Percentiles rank a stretch among this genome's conserved stretches.
Evolutionary conservation across 1,140 invertebrate genomes (phyloP).

Genomic region (Bradysia coprophila): DNA sequence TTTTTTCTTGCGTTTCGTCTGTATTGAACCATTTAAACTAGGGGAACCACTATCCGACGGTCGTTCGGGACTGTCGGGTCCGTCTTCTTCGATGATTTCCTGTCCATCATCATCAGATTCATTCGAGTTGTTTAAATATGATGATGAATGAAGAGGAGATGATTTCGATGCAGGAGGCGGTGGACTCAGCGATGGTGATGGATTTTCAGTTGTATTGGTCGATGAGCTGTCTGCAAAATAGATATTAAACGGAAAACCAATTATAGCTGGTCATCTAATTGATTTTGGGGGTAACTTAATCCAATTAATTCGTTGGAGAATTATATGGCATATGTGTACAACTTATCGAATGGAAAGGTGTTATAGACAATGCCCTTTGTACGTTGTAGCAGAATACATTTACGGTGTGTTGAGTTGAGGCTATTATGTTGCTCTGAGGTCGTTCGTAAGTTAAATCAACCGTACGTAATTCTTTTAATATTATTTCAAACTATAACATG

Average conservation of each 20-base stretch:
- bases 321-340: no score
- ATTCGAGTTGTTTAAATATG: constrained; percentile 30
- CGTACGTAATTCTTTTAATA: no score
- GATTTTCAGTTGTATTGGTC: constrained; percentile 27
- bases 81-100: constrained; percentile 35
- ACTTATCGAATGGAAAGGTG: no score
- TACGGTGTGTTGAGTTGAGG: no score
- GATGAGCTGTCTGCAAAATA: constrained; percentile 44
- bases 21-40: constrained; percentile 23
- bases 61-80: constrained; percentile 29
- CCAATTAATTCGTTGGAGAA: no score
- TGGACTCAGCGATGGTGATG: constrained; percentile 15
- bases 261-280: constrained; percentile 3
- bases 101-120: constrained; percentile 41
- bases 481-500: no score
- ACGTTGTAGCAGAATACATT: no score
- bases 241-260: constrained; percentile 5
- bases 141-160: constrained; percentile 23
- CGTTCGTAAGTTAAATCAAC: no score
- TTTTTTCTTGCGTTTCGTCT: constrained; percentile 84
- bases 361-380: no score
- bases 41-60: constrained; percentile 28
- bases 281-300: no score
- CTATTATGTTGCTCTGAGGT: no score
- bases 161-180: constrained; percentile 5